phyloP scores from a whole-genome alignment of 2,797 vertebrate species.

The Urocyon cinereoargenteus region DNA sequence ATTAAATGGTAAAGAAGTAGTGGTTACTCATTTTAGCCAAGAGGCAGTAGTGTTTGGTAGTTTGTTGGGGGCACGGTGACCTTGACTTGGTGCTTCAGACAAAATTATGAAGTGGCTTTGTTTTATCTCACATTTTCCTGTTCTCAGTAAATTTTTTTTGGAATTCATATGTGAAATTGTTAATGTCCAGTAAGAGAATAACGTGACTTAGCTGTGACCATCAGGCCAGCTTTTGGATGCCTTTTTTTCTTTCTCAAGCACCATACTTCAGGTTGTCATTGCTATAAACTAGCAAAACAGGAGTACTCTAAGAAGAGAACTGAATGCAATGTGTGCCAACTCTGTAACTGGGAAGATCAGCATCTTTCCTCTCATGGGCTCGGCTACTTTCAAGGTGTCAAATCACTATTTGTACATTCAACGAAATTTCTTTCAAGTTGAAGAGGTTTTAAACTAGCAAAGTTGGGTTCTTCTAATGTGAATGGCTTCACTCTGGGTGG shows the following conservation, averaged over 20 bases:
- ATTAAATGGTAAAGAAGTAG: background rate
- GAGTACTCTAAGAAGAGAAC: background rate
- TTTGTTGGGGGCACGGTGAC: background rate
- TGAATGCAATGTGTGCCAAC: background rate
- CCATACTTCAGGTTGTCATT: background rate
- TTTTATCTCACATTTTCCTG: background rate
- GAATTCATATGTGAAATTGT: background rate
- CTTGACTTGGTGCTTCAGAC: background rate
- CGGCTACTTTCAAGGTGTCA: constrained; percentile 11
- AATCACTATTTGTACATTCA: constrained; percentile 44
- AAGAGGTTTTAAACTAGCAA: constrained; percentile 47
- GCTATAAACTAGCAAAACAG: background rate
- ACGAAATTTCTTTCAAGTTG: background rate
- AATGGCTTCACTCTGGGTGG: background rate
- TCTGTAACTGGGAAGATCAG: background rate
- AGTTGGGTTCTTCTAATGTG: constrained; percentile 39
- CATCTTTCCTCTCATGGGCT: background rate
- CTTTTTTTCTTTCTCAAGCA: background rate
- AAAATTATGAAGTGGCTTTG: constrained; percentile 25
- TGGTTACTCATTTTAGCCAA: background rate
- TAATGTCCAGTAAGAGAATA: background rate
- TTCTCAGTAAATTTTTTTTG: background rate
- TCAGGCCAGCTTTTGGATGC: background rate
- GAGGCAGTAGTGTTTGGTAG: background rate
- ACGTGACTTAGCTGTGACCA: background rate